Conservation (phyloP, 2,113 vertebrate genomes). For the Chiloscyllium plagiosum region DNA sequence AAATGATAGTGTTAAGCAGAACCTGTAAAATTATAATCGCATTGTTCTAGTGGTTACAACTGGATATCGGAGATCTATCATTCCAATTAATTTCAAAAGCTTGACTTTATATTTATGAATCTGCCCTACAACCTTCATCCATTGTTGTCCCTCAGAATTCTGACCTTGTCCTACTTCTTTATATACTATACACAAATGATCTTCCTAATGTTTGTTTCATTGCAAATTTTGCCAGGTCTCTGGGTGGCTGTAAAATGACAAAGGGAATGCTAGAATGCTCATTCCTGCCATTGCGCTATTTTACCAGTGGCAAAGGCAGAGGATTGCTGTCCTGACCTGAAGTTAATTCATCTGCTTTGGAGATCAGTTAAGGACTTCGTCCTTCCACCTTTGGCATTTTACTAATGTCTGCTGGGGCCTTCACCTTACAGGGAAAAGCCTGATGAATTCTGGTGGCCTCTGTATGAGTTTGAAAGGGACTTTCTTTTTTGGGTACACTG, state of each 20-base stretch:
- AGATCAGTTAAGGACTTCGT: not conserved
- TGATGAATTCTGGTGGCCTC: not conserved
- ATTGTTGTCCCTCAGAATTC: not conserved
- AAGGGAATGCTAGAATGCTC: not conserved
- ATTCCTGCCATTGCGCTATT: not conserved
- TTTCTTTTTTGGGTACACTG: not conserved
- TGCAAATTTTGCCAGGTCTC: not conserved
- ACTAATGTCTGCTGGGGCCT: not conserved
- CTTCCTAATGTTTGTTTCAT: not conserved
- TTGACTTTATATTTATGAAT: not conserved
- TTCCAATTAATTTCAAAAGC: not conserved
- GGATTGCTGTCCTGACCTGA: not conserved
- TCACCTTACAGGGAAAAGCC: not conserved
- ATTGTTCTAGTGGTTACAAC: not conserved
- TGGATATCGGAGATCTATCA: constrained; percentile 6
- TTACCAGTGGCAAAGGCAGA: not conserved
- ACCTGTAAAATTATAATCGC: not conserved
- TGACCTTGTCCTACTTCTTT: constrained; percentile 9
- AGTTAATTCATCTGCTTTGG: not conserved
- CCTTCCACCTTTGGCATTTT: not conserved
- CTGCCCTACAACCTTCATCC: not conserved
- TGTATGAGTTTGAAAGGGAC: not conserved
- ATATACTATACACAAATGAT: not conserved
- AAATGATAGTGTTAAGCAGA: not conserved
- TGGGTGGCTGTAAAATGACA: not conserved